Evolutionary conservation across 1,140 invertebrate species (phyloP), one percentile per base, ranked within the genome.

Genomic region (Limonius californicus): DNA sequence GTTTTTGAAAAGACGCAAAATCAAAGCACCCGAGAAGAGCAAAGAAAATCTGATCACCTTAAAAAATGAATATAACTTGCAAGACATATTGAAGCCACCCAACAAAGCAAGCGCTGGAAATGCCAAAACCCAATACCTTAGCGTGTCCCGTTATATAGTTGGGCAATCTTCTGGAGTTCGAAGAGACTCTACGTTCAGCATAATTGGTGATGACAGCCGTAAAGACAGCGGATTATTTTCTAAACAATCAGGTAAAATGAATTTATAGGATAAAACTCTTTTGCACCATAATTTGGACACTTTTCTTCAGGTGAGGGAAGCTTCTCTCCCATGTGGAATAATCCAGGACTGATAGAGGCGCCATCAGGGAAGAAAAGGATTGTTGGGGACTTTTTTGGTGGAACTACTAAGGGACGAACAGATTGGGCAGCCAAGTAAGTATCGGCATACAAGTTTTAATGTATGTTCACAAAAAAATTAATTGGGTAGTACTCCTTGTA

Each of bases 51-150:
- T 78, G 69, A 68, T 77, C 21, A 79, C 79, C 65, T 77, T 79
- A 74, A 55, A 55, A 1, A 82, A 81, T 63, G 75, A 77, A 53
- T 78, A 74, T 54, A 80, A 80, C 68, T 64, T 78, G n/a, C 69
- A 72, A 66, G 64, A 73, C 23, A 32, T 79, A 62, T 47, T 70
- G 65, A 59, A 73, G 69, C 64, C 76, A 63, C 50, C 80, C 74
- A 79, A 76, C 70, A 70, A 80, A 79, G 57, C 65, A 68, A 55
- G 64, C 70, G 62, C 72, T 70, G 32, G 63, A 62, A 2, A 85
- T 19, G 87, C 86, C 0, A 90, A 90, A 67, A 85, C 89, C 66
- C 86, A 90, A 70, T 91, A 90, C 72, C 69, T 90, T 35, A 82
- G 79, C 42, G 84, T 89, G 68, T 82, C 88, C 53, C 78, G 89